Percentiles rank a stretch among this genome's conserved stretches.
These are phyloP conservation scores for Centroberyx gerrardi DNA, from an alignment of 2,797 vertebrate genomes.

Conservation along the genomic window DNA sequence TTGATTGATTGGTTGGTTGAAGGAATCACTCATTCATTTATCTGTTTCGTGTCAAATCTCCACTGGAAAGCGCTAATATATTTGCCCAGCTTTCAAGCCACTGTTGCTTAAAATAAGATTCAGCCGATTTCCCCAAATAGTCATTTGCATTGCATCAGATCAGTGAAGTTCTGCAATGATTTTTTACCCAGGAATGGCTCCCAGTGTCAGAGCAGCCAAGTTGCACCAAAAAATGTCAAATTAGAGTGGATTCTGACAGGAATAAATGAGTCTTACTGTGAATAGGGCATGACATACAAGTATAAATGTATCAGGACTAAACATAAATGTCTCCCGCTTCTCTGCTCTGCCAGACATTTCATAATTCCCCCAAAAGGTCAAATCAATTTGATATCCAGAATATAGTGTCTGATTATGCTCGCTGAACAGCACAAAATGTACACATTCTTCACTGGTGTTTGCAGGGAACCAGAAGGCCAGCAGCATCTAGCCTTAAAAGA, in stretches of 20 bases:
- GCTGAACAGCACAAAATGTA: constrained; percentile 12
- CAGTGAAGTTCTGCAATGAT: neutral
- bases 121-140: neutral
- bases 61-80: too few species aligned
- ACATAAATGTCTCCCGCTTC: constrained; percentile 40
- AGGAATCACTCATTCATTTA: too few species aligned
- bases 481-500: neutral
- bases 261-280: constrained; percentile 39
- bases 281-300: constrained; percentile 39
- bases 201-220: neutral
- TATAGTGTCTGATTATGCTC: constrained; percentile 38
- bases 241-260: constrained; percentile 7
- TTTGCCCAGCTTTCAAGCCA: too few species aligned
- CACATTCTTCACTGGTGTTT: constrained; percentile 1
- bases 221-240: constrained; percentile 2
- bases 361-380: constrained; percentile 60
- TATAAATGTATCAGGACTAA: constrained; percentile 37
- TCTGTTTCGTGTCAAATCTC: neutral
- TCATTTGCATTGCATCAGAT: constrained; percentile 8
- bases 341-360: constrained; percentile 38
- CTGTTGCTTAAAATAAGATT: too few species aligned
- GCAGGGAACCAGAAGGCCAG: neutral
- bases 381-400: constrained; percentile 50
- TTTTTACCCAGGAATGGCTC: neutral
- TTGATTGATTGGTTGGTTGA: too few species aligned